Evolutionary conservation across 2,888 invertebrate species (phyloP).

Genomic region (Galeruca laticollis): DNA sequence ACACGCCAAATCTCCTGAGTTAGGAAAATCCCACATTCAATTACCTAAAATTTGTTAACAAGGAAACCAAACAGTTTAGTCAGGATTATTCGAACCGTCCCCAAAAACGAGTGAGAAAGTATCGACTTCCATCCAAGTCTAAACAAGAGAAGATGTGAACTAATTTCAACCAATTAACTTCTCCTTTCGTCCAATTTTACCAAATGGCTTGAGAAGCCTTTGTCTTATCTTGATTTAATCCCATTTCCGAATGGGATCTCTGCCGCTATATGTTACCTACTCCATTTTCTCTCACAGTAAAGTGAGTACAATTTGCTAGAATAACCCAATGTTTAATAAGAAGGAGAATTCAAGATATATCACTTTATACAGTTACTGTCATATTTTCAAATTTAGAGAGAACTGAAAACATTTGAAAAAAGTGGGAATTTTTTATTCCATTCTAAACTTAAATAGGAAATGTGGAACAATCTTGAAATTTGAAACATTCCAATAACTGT

Average conservation of each 20-base stretch:
- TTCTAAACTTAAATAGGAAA: too few species aligned
- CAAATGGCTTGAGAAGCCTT: slow-evolving; percentile 24
- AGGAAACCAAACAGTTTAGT: slow-evolving; percentile 25
- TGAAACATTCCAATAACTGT: too few species aligned
- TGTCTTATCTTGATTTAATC: slow-evolving; percentile 28
- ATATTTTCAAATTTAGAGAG: too few species aligned
- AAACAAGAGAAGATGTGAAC: slow-evolving; percentile 34
- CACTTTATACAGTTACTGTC: too few species aligned
- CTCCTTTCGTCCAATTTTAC: slow-evolving; percentile 19
- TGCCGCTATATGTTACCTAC: neutral
- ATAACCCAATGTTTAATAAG: neutral
- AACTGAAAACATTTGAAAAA: too few species aligned
- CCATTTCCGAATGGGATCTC: slow-evolving; percentile 22
- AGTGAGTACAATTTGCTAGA: neutral
- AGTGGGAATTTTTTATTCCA: too few species aligned
- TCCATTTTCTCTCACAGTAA: neutral
- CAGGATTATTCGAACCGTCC: slow-evolving; percentile 20
- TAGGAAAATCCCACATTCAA: neutral
- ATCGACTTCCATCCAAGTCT: slow-evolving; percentile 29
- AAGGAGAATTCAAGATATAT: neutral
- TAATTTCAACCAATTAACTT: slow-evolving; percentile 36
- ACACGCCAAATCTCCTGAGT: neutral
- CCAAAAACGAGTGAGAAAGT: slow-evolving; percentile 23
- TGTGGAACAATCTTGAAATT: too few species aligned
- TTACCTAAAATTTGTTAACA: slow-evolving; percentile 26